A percentile compares a stretch with the other conserved stretches of the same genome.
These are phyloP conservation scores for Calliopsis andreniformis DNA, from an alignment of 1,140 invertebrate species.

Conservation along the genomic window DNA sequence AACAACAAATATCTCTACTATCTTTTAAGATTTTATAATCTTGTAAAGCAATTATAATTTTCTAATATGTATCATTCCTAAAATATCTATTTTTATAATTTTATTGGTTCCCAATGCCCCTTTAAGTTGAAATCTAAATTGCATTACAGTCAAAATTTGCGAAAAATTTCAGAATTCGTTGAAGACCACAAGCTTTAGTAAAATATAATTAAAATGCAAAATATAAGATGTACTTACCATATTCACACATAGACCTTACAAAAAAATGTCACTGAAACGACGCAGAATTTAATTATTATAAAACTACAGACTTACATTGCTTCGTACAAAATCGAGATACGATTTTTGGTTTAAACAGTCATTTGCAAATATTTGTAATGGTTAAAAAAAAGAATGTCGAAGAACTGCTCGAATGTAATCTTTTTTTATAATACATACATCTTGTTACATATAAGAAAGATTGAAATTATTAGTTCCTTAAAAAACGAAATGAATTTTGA, in stretches of 20 bases:
- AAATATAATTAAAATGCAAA: not conserved
- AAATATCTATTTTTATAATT: no score
- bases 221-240: conserved; percentile 8
- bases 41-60: no score
- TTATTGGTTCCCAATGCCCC: no score
- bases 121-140: no score
- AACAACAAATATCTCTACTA: not conserved
- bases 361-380: conserved; percentile 23
- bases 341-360: conserved; percentile 5
- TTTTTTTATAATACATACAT: not conserved
- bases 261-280: conserved; percentile 30
- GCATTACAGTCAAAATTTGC: no score
- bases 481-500: not conserved
- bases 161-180: no score
- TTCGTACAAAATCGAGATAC: conserved; percentile 16
- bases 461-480: not conserved
- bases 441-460: not conserved
- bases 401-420: not conserved
- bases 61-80: no score
- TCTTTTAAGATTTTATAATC: no score
- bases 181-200: no score
- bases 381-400: conserved; percentile 28
- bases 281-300: not conserved
- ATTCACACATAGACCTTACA: not conserved
- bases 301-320: conserved; percentile 15